Evolutionary conservation across 2,113 vertebrate species (phyloP).

Genomic region (Centropus bengalensis): DNA sequence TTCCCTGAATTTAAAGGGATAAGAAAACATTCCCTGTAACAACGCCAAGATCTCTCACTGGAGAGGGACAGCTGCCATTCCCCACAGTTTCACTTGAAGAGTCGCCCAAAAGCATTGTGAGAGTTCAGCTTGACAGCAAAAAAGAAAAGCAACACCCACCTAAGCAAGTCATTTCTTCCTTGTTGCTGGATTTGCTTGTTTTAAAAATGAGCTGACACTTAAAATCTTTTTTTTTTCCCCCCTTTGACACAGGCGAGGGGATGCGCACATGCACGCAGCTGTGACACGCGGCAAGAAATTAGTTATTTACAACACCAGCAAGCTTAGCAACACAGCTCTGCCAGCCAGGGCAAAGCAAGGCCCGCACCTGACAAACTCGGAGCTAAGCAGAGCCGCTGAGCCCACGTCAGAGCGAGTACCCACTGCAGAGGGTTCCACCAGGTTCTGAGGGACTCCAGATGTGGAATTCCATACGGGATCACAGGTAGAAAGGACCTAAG

Average conservation of each 20-base stretch:
- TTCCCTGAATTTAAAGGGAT: not conserved
- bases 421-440: no score
- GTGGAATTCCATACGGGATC: no score
- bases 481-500: no score
- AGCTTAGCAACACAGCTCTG: no score
- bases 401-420: no score
- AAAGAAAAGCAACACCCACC: not conserved
- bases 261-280: not conserved
- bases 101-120: rapidly evolving
- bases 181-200: not conserved
- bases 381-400: no score
- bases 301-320: not conserved
- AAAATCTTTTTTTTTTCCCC: not conserved
- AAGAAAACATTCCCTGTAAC: not conserved
- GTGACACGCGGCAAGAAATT: not conserved
- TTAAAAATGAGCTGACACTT: not conserved
- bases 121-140: not conserved
- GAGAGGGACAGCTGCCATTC: not conserved
- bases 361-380: no score
- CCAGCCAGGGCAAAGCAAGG: no score
- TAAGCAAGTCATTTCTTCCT: not conserved
- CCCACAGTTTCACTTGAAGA: not conserved
- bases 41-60: not conserved
- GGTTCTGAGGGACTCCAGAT: no score
- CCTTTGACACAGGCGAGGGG: not conserved